Evolutionary conservation across 2,888 invertebrate genomes (phyloP).

Genomic region (Drosophila lutescens): DNA sequence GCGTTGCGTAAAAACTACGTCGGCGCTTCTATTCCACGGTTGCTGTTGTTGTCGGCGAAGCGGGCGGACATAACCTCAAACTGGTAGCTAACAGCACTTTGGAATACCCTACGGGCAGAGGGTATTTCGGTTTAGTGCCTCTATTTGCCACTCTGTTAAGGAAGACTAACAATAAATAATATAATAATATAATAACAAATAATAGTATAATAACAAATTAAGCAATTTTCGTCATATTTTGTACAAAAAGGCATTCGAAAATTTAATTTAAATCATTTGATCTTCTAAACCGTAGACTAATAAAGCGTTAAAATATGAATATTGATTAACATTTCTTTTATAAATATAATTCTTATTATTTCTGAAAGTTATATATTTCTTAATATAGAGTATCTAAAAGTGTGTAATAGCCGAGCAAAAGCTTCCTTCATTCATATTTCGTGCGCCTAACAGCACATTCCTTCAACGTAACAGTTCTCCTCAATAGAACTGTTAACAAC

Average conservation of each 20-base stretch:
- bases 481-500: neutral
- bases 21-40: conserved; percentile 18
- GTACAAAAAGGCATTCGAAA: too few relatives aligned
- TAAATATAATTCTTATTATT: too few relatives aligned
- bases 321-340: too few relatives aligned
- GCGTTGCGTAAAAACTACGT: conserved; percentile 47
- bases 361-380: neutral
- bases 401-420: neutral
- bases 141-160: neutral
- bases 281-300: too few relatives aligned
- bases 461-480: conserved; percentile 7
- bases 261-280: too few relatives aligned
- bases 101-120: neutral
- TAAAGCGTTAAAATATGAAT: too few relatives aligned
- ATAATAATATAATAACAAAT: too few relatives aligned
- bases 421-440: neutral
- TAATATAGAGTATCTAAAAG: neutral
- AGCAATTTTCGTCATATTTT: too few relatives aligned
- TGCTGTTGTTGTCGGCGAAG: conserved; percentile 13
- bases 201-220: too few relatives aligned
- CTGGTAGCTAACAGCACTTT: conserved; percentile 12
- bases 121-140: neutral
- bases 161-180: too few relatives aligned
- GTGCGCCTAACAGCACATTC: conserved; percentile 6
- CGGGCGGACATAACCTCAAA: conserved; percentile 34